These are phyloP conservation scores for Acanthoscelides obtectus DNA, from an alignment of 2,888 invertebrate species.

Conservation along the genomic window DNA sequence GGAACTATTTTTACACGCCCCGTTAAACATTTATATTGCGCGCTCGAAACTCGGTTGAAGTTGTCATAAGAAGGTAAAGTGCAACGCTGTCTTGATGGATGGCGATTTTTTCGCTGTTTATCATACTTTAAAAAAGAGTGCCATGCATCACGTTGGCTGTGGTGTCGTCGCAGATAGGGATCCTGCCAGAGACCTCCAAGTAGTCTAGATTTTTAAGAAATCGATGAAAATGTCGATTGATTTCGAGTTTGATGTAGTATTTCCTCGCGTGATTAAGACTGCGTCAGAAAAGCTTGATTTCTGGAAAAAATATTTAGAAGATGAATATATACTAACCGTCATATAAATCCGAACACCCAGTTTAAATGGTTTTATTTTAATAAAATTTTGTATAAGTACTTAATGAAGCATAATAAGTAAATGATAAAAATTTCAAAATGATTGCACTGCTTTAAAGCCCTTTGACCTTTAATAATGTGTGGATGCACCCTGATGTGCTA, in stretches of 20 bases:
- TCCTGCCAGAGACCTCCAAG: background rate
- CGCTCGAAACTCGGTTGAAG: background rate
- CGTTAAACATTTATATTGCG: background rate
- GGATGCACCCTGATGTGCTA: too few relatives aligned
- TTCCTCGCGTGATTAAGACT: background rate
- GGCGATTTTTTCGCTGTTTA: conserved; percentile 5
- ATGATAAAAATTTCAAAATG: too few relatives aligned
- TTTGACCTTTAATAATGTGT: too few relatives aligned
- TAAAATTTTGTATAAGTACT: too few relatives aligned
- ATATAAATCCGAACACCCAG: too few relatives aligned
- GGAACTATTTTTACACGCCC: background rate
- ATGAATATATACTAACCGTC: too few relatives aligned
- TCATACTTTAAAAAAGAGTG: conserved; percentile 4
- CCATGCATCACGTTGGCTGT: conserved; percentile 1
- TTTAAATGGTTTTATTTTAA: too few relatives aligned
- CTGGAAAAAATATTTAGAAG: too few relatives aligned
- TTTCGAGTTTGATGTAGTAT: background rate
- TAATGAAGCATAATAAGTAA: too few relatives aligned
- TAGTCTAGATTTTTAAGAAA: background rate
- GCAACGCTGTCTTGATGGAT: conserved; percentile 1
- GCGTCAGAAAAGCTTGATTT: too few relatives aligned
- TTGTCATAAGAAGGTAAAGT: background rate
- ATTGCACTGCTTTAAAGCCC: too few relatives aligned
- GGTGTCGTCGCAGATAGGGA: background rate
- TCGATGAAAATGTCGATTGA: background rate